Evolutionary conservation across 2,113 vertebrate species (phyloP).

Genomic region (Phyllopteryx taeniolatus): DNA sequence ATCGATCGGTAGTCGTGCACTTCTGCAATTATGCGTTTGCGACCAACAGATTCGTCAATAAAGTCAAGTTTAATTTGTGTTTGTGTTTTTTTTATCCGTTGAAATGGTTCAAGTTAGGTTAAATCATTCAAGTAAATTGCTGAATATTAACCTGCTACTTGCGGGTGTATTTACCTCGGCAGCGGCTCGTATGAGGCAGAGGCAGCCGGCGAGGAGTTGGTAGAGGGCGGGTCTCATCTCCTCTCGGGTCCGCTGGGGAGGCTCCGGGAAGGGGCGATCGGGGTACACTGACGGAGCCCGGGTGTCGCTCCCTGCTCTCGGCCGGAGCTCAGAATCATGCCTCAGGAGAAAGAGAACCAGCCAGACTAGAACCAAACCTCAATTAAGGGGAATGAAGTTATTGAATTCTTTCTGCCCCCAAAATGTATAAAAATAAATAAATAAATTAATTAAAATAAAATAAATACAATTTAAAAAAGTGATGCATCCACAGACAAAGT

Average conservation of each 20-base stretch:
- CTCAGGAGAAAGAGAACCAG: constrained; percentile 34
- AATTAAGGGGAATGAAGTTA: neutral
- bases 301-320: constrained; percentile 55
- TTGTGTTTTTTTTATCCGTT: neutral
- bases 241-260: constrained; percentile 53
- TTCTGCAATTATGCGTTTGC: neutral
- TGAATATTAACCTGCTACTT: neutral
- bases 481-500: neutral
- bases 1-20: neutral
- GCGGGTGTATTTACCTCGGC: constrained; percentile 56
- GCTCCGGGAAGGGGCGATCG: constrained; percentile 42
- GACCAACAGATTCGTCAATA: neutral
- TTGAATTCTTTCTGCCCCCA: neutral
- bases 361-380: neutral
- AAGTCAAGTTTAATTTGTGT: neutral
- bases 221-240: constrained; percentile 72
- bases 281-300: constrained; percentile 53
- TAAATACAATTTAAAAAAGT: neutral
- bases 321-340: constrained; percentile 52
- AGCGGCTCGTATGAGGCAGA: constrained; percentile 61
- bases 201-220: constrained; percentile 65
- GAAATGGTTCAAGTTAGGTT: neutral
- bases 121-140: neutral
- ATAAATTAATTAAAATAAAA: neutral
- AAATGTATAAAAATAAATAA: neutral